Percentiles rank a stretch among this genome's conserved stretches.
Conservation (phyloP, 2,888 invertebrate genomes). For the Vanessa cardui region DNA sequence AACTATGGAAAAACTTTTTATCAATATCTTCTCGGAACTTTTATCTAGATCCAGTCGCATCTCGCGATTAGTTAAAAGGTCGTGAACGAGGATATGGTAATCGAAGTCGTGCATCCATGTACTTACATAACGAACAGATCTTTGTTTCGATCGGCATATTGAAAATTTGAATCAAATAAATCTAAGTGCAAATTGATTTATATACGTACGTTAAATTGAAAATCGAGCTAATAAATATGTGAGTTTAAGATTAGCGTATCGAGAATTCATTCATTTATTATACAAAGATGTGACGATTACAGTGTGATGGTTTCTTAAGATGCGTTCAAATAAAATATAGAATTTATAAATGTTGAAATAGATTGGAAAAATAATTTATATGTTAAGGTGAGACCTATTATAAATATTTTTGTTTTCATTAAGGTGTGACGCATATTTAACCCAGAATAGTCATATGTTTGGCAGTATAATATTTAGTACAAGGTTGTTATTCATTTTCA, state of each 20-base stretch:
- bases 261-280: no score
- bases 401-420: neutral
- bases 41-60: conserved; percentile 24
- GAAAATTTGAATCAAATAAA: conserved; percentile 10
- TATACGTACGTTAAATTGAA: no score
- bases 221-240: no score
- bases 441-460: conserved; percentile 28
- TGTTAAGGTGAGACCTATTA: no score
- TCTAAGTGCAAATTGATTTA: neutral
- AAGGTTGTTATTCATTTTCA: conserved; percentile 18
- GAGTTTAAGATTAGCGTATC: no score
- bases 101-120: conserved; percentile 30
- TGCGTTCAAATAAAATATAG: no score
- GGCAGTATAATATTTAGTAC: conserved; percentile 29
- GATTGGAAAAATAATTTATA: no score
- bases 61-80: conserved; percentile 34
- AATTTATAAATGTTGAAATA: no score
- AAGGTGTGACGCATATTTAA: conserved; percentile 15
- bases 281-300: no score
- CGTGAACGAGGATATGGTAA: conserved; percentile 40
- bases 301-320: no score
- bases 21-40: conserved; percentile 10
- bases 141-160: conserved; percentile 19
- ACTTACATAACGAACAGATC: conserved; percentile 29
- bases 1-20: conserved; percentile 9